A percentile compares a stretch with the other conserved stretches of the same genome.
Conservation (phyloP, 2,797 vertebrate species). For the Gorsachius magnificus region DNA sequence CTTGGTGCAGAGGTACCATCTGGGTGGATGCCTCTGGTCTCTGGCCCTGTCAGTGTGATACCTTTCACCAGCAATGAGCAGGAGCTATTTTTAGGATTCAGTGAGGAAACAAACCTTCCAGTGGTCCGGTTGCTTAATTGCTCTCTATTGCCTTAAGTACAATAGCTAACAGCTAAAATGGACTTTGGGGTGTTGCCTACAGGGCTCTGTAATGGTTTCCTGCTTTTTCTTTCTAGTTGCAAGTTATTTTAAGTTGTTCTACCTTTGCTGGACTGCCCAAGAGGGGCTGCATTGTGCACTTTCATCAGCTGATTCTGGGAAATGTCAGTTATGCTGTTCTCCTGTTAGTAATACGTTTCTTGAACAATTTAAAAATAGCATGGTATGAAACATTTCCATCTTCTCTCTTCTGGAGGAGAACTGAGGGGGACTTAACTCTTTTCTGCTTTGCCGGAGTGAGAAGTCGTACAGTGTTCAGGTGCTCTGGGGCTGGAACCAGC, state of each 20-base stretch:
- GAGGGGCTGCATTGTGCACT: conserved; percentile 34
- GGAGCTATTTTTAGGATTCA: neutral
- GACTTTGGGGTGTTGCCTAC: neutral
- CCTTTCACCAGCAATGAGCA: neutral
- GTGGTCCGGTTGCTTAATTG: neutral
- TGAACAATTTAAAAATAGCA: conserved; percentile 60
- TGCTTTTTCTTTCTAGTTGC: conserved; percentile 27
- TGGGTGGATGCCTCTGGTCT: neutral
- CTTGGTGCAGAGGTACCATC: neutral
- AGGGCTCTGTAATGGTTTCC: conserved; percentile 15
- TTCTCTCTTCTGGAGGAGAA: conserved; percentile 28
- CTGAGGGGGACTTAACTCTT: conserved; percentile 46
- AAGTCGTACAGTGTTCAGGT: neutral
- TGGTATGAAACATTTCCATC: conserved; percentile 51
- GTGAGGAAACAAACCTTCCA: neutral
- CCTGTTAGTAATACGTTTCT: conserved; percentile 49
- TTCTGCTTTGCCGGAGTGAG: conserved; percentile 21
- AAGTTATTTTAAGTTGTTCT: conserved; percentile 45
- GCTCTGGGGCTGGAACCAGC: neutral
- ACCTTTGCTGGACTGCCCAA: conserved; percentile 37
- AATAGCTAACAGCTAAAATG: conserved; percentile 15
- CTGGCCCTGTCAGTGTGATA: neutral
- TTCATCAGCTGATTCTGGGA: conserved; percentile 57
- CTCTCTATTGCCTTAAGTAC: neutral
- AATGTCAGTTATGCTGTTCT: conserved; percentile 51